Evolutionary conservation across 2,888 invertebrate genomes (phyloP), one percentile per base, ranked within the genome.

Genomic region (Gastracanthus pulcherrimus): DNA sequence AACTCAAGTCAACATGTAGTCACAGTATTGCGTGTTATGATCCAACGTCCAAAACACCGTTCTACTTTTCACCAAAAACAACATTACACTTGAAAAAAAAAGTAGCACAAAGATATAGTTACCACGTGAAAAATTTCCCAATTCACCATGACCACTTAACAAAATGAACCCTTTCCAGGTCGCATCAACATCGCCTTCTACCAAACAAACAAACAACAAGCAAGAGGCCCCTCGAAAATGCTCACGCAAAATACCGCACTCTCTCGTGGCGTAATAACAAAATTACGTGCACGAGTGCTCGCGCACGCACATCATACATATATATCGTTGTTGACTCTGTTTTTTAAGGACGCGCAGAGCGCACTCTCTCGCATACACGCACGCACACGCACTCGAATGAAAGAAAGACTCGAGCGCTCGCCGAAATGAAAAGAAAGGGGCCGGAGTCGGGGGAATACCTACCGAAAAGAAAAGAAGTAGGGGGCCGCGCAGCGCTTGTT

Each of bases 371-470:
- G n/a, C n/a, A n/a, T n/a, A n/a, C n/a, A n/a, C n/a, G n/a, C n/a
- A n/a, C n/a, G n/a, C n/a, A n/a, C n/a, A n/a, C n/a, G n/a, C n/a
- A n/a, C n/a, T n/a, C n/a, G n/a, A n/a, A n/a, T n/a, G n/a, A n/a
- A n/a, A n/a, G n/a, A n/a, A n/a, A n/a, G 23, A 48, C 60, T n/a
- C n/a, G n/a, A n/a, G n/a, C n/a, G n/a, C n/a, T n/a, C n/a, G n/a
- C n/a, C n/a, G n/a, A n/a, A n/a, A n/a, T n/a, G n/a, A 51, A 51
- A 67, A 71, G 78, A 66, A 72, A 66, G 62, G 71, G 78, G 71
- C 48, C 78, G 71, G 62, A 36, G 51, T 51, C 70, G 64, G 19
- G n/a, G n/a, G 29, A 36, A 45, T 23, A 29, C 34, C 55, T n/a
- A 9, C 19, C 9, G 38, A 41, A 70, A 55, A 55, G 23, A 58